Conservation (phyloP, 2,113 vertebrate species). For the Phylloscopus trochilus region DNA sequence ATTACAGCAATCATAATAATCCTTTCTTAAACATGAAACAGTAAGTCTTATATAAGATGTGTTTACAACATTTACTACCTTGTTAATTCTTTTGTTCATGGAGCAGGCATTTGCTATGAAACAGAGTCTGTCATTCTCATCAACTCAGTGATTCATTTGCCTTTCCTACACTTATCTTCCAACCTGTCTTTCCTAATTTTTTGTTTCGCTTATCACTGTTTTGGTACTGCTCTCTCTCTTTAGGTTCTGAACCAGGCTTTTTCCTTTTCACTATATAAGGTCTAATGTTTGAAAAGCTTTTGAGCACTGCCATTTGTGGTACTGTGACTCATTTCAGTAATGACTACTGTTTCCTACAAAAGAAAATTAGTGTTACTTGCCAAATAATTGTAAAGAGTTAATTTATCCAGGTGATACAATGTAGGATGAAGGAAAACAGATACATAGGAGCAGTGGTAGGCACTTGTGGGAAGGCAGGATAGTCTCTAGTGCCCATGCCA, state of each 20-base stretch:
- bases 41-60: not conserved
- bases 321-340: not conserved
- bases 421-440: not conserved
- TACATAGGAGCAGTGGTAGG: not conserved
- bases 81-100: not conserved
- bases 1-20: not conserved
- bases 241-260: not conserved
- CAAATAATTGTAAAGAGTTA: not conserved
- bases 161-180: constrained; percentile 31
- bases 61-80: constrained; percentile 34
- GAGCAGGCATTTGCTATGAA: not conserved
- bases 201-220: not conserved
- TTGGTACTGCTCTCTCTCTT: not conserved
- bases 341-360: not conserved
- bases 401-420: not conserved
- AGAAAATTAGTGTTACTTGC: not conserved
- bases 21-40: not conserved
- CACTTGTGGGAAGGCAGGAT: not conserved
- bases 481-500: not conserved
- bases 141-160: not conserved
- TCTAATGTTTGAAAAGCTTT: not conserved
- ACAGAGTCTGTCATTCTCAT: not conserved
- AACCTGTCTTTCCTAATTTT: not conserved
- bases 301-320: not conserved
- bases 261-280: not conserved